Percentiles rank a stretch among this genome's conserved stretches.
These are phyloP conservation scores for Unio delphinus DNA, from an alignment of 2,888 invertebrate species.

Conservation along the genomic window DNA sequence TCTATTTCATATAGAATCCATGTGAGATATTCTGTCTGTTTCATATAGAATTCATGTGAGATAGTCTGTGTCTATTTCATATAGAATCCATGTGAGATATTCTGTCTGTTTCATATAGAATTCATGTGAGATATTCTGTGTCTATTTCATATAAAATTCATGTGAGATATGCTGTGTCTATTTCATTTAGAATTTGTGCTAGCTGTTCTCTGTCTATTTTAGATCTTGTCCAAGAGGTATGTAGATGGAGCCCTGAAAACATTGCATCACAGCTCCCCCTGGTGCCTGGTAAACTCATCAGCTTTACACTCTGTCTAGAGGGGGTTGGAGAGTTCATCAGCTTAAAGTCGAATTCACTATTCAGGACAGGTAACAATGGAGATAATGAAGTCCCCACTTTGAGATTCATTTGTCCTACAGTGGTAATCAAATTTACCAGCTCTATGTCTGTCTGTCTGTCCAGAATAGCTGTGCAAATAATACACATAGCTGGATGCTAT, in stretches of 20 bases:
- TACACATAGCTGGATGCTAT: no score
- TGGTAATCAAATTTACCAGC: no score
- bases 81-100: background rate
- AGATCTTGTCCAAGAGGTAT: slow-evolving; percentile 81
- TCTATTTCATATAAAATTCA: background rate
- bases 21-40: no score
- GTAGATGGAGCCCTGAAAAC: slow-evolving; percentile 85
- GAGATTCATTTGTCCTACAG: no score
- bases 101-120: no score
- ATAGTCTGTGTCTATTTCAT: background rate
- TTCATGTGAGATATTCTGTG: background rate
- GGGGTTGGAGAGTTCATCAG: slow-evolving; percentile 58
- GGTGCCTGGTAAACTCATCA: slow-evolving; percentile 78
- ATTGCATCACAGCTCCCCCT: slow-evolving; percentile 87
- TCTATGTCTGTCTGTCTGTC: no score
- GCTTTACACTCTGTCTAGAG: slow-evolving; percentile 79
- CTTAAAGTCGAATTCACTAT: background rate
- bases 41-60: no score
- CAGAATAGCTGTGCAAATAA: no score
- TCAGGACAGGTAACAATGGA: no score
- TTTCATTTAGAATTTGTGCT: background rate
- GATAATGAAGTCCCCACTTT: no score
- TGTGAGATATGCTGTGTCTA: background rate
- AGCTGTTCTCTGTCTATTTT: slow-evolving; percentile 15
- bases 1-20: no score